Evolutionary conservation across 2,113 vertebrate genomes (phyloP), one percentile per base, ranked within the genome.

Genomic region (Seriola rivoliana): DNA sequence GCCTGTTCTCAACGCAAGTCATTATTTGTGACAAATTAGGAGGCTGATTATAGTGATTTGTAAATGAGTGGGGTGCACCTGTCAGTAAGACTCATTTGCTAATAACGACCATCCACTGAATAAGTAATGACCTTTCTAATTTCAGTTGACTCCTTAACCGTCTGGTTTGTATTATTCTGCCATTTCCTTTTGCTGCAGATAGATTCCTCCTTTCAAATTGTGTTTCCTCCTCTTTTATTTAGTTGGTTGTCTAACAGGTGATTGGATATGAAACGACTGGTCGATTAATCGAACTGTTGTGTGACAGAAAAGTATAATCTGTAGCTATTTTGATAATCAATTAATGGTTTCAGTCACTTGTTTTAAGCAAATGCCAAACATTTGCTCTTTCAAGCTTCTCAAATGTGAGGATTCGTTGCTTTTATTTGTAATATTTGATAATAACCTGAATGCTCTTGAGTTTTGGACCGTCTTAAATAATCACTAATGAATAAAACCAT

Each of bases 1-100:
- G 85, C 81, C 84, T 93, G 85, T 91, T 93, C 89, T 92, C 89
- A 90, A 86, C 88, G 87, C 85, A 82, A 78, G 88, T 93, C 93
- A 93, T 94, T 94, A 94, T 91, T 93, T 85, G 88, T 94, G 91
- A 94, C 93, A 84, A 92, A 95, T 95, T 93, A 93, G 81, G 81
- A n/a, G 76, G 80, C 75, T 93, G 91, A 95, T 95, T 91, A 94
- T 85, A 88, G 92, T 88, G 88, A 93, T 90, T 91, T 89, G 89
- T 90, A 95, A 95, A 94, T 88, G 91, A 93, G 91, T 82, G 89
- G 89, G 91, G 68, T 88, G 93, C 88, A 92, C 91, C 93, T 94
- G 92, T 94, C 92, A 90, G 75, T 75, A 86, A 91, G 83, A 91
- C 91, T 93, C 85, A 94, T 93, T 88, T 85, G 71, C 85, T 91